phyloP scores from a whole-genome alignment of 1,140 invertebrate genomes.

The Marisa cornuarietis region DNA sequence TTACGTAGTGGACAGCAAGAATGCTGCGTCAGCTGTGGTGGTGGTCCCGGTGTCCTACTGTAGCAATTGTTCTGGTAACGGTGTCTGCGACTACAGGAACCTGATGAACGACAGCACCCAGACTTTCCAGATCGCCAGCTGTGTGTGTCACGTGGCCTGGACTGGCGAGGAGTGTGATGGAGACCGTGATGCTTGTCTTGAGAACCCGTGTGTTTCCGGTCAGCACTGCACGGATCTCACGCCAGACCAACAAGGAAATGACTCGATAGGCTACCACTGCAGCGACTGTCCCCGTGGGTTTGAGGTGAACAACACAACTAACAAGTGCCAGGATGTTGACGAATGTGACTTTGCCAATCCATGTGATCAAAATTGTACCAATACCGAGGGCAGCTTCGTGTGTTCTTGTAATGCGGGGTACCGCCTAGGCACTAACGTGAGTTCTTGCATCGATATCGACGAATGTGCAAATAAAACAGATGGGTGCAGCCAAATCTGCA shows the following conservation, averaged over 20 bases:
- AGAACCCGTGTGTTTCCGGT: conserved; percentile 10
- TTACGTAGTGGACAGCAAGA: not conserved
- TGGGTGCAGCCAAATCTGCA: conserved; percentile 58
- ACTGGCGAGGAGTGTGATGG: not conserved
- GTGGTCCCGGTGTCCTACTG: not conserved
- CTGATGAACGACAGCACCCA: not conserved
- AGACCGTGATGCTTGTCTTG: conserved; percentile 19
- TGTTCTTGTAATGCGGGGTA: conserved; percentile 20
- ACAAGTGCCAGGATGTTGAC: not conserved
- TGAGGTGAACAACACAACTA: not conserved
- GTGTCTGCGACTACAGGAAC: not conserved
- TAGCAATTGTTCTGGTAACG: not conserved
- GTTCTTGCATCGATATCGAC: conserved; percentile 48
- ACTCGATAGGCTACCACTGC: conserved; percentile 13
- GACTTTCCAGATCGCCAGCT: not conserved
- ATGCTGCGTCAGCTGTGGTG: not conserved
- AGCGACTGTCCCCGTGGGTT: conserved; percentile 19
- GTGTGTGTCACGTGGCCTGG: not conserved
- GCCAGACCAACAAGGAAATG: conserved; percentile 4
- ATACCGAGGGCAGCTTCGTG: conserved; percentile 19
- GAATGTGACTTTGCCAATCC: not conserved
- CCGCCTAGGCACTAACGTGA: not conserved
- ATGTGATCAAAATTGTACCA: conserved; percentile 20
- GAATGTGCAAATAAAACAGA: conserved; percentile 60
- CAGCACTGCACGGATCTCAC: conserved; percentile 25